Evolutionary conservation across 2,113 vertebrate species (phyloP).

Genomic region (Silurus glanis): DNA sequence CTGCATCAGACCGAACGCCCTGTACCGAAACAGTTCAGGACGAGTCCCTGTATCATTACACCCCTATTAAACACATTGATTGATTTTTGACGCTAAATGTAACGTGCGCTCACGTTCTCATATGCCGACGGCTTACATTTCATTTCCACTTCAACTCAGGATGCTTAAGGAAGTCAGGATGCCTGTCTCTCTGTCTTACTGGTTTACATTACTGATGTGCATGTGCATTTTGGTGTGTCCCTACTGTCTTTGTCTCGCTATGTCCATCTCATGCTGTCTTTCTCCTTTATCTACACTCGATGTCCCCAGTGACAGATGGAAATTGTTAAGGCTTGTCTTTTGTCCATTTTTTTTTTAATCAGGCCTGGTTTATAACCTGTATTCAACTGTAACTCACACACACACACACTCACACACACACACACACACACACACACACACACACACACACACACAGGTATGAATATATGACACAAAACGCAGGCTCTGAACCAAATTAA

Average conservation of each 20-base stretch:
- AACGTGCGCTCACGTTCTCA: neutral
- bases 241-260: neutral
- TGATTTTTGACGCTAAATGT: neutral
- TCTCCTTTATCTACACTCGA: constrained; percentile 19
- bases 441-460: neutral
- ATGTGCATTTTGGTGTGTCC: neutral
- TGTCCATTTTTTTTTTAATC: constrained; percentile 22
- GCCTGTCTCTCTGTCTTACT: constrained; percentile 17
- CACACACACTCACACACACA: neutral
- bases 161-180: neutral
- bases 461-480: neutral
- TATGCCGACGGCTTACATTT: neutral
- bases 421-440: constrained; percentile 17
- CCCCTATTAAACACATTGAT: neutral
- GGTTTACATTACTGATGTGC: neutral
- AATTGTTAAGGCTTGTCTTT: constrained; percentile 32
- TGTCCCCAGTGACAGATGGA: constrained; percentile 36
- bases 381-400: neutral
- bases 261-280: constrained; percentile 11
- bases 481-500: too few relatives aligned
- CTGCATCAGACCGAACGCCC: too few relatives aligned
- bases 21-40: too few relatives aligned
- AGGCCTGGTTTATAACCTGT: constrained; percentile 34
- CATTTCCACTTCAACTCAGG: neutral
- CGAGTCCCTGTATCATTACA: too few relatives aligned